Conservation (phyloP, 2,113 vertebrate species). For the Gulo gulo region DNA sequence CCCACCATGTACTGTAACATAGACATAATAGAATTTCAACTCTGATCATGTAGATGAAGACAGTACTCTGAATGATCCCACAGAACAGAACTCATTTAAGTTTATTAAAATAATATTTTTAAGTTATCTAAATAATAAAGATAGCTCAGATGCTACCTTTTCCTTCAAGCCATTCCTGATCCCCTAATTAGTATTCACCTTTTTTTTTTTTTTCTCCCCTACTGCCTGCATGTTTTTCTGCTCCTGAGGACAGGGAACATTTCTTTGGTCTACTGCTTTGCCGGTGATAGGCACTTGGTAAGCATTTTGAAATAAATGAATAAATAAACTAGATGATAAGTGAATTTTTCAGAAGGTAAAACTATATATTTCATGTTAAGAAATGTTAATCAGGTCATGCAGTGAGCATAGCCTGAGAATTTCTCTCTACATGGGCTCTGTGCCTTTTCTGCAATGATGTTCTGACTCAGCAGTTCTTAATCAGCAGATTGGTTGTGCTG, state of each 20-base stretch:
- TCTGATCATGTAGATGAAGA: not conserved
- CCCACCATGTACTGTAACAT: not conserved
- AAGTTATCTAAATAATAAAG: not conserved
- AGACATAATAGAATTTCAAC: not conserved
- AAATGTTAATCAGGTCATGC: not conserved
- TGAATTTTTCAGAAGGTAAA: slow-evolving; percentile 35
- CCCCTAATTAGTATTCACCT: not conserved
- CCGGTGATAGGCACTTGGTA: not conserved
- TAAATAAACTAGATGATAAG: not conserved
- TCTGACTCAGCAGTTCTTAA: slow-evolving; percentile 47
- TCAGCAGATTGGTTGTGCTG: slow-evolving; percentile 21
- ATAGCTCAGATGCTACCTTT: not conserved
- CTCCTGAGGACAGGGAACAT: not conserved
- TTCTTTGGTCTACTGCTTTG: not conserved
- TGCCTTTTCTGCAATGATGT: not conserved
- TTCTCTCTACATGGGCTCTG: not conserved
- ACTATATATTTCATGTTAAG: not conserved
- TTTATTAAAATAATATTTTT: slow-evolving; percentile 28
- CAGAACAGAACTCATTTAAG: not conserved
- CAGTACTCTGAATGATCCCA: not conserved
- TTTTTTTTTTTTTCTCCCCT: not conserved
- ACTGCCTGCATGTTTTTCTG: not conserved
- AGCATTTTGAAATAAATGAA: slow-evolving; percentile 43
- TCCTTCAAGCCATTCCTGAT: not conserved
- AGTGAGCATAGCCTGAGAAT: not conserved